Evolutionary conservation across 2,888 invertebrate genomes (phyloP).

Genomic region (Oegoconia quadripuncta): DNA sequence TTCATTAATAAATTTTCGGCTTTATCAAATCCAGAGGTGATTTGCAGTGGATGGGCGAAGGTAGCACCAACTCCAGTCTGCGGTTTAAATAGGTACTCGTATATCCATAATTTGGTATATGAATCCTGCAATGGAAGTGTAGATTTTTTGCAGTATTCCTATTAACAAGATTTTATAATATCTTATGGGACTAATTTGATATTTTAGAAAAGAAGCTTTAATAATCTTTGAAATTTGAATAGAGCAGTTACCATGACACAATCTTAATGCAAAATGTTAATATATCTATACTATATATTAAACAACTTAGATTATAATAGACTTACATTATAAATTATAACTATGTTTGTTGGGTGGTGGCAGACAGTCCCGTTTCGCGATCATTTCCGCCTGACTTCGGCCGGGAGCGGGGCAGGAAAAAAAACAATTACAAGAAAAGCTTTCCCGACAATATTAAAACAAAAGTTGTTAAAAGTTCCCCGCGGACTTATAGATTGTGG

Average conservation of each 20-base stretch:
- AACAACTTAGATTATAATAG: background rate
- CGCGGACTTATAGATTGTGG: slow-evolving; percentile 15
- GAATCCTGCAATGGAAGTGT: too few species aligned
- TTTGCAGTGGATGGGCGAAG: slow-evolving; percentile 14
- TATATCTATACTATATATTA: background rate
- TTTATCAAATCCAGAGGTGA: slow-evolving; percentile 36
- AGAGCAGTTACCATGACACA: too few species aligned
- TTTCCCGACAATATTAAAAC: slow-evolving; percentile 20
- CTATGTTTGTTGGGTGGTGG: background rate
- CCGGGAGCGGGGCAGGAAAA: slow-evolving; percentile 19
- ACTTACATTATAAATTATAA: too few species aligned
- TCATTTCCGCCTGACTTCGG: slow-evolving; percentile 23
- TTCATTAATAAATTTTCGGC: slow-evolving; percentile 48
- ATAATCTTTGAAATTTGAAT: too few species aligned
- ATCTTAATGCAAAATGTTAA: too few species aligned
- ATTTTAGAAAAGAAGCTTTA: too few species aligned
- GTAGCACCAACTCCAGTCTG: background rate
- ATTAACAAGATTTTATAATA: too few species aligned
- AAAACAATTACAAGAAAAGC: slow-evolving; percentile 32
- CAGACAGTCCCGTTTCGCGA: background rate
- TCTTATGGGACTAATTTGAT: too few species aligned
- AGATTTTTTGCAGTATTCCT: background rate
- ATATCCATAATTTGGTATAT: background rate
- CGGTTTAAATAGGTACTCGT: background rate
- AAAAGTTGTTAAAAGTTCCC: slow-evolving; percentile 22